Evolutionary conservation across 2,113 vertebrate genomes (phyloP).

Genomic region (Oncorhynchus tshawytscha): DNA sequence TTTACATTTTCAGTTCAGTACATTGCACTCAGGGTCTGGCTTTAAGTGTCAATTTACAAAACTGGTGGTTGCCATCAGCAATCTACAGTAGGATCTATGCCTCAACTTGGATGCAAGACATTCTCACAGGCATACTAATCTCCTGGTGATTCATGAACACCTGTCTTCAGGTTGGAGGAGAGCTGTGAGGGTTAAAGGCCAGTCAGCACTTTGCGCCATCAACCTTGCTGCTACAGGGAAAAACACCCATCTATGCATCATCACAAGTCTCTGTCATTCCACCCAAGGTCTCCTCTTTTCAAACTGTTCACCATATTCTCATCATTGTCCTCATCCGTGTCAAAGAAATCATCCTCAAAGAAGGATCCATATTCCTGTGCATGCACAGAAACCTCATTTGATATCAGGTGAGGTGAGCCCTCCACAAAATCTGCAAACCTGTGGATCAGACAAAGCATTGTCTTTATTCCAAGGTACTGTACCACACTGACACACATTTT

Average conservation of each 20-base stretch:
- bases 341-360: constrained; percentile 80
- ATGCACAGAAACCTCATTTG: constrained; percentile 82
- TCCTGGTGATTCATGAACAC: neutral
- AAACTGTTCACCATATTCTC: constrained; percentile 20
- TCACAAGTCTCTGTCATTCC: neutral
- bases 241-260: neutral
- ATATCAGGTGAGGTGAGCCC: constrained; percentile 84
- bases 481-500: neutral
- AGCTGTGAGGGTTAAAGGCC: neutral
- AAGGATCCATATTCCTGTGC: constrained; percentile 83
- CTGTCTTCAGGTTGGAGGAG: neutral
- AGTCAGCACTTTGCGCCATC: too few species aligned
- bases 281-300: neutral
- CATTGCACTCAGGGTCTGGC: too few species aligned
- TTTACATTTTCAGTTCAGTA: too few species aligned
- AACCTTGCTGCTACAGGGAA: constrained; percentile 25
- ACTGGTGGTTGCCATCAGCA: neutral
- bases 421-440: constrained; percentile 96
- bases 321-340: constrained; percentile 75
- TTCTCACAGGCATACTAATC: neutral
- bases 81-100: neutral
- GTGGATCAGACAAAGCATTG: constrained; percentile 8
- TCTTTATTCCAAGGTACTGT: neutral
- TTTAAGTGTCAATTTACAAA: too few species aligned
- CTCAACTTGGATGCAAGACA: neutral